These are phyloP conservation scores for Gopherus flavomarginatus DNA, from an alignment of 2,113 vertebrate species.

Conservation along the genomic window DNA sequence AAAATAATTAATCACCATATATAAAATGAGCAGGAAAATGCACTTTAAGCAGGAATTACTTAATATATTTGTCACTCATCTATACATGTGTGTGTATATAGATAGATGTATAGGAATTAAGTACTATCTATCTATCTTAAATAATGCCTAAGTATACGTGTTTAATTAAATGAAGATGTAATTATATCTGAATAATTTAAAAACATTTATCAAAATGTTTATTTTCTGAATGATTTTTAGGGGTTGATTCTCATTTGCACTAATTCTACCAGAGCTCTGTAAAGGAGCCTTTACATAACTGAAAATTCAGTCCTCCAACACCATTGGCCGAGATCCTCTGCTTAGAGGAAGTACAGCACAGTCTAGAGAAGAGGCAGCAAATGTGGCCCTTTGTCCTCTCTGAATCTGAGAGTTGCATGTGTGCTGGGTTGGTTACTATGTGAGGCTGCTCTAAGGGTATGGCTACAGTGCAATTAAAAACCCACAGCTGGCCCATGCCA, in stretches of 20 bases:
- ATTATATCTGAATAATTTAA: not conserved
- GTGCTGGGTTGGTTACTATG: not conserved
- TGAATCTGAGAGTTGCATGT: not conserved
- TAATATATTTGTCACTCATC: not conserved
- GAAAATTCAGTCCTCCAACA: not conserved
- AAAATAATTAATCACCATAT: not conserved
- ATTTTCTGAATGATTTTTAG: not conserved
- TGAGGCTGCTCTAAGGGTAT: not conserved
- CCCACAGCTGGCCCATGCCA: not conserved
- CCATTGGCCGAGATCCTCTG: not conserved
- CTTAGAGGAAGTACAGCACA: fast-evolving
- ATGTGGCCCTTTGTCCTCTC: not conserved
- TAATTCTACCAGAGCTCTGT: fast-evolving
- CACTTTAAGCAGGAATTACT: not conserved
- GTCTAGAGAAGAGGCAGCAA: fast-evolving
- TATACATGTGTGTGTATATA: not conserved
- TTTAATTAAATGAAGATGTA: slow-evolving; percentile 22
- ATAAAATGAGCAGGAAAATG: not conserved
- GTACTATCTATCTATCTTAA: not conserved
- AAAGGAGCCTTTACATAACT: fast-evolving
- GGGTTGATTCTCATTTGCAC: fast-evolving
- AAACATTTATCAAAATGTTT: not conserved
- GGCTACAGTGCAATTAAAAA: not conserved
- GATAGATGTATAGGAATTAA: not conserved
- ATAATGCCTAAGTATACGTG: not conserved